Conservation (phyloP, 2,888 invertebrate genomes). For the Acrocyrtus sp. region DNA sequence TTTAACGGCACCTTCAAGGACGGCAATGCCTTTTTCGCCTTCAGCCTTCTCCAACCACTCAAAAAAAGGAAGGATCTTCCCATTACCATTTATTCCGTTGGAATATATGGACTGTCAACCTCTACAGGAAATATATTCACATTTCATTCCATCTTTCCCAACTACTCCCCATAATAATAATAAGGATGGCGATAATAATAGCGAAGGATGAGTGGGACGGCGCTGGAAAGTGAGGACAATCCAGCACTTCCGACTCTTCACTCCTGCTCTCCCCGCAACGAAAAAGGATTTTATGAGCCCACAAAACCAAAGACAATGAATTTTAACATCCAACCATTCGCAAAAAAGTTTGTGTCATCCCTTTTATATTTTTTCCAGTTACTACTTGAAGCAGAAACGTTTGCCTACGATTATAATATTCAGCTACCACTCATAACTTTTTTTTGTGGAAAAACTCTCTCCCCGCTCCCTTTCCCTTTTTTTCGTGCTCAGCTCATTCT, state of each 20-base stretch:
- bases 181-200: slow-evolving; percentile 21
- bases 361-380: too few species aligned
- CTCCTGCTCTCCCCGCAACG: slow-evolving; percentile 3
- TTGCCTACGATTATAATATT: too few species aligned
- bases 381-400: too few species aligned
- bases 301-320: slow-evolving; percentile 50
- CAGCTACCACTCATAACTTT: slow-evolving; percentile 33
- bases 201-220: too few species aligned
- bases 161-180: not conserved
- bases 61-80: slow-evolving; percentile 31
- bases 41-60: too few species aligned
- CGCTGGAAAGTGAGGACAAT: slow-evolving; percentile 27
- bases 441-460: too few species aligned
- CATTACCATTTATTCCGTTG: too few species aligned
- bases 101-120: too few species aligned
- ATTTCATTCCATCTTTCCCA: not conserved
- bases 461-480: slow-evolving; percentile 9
- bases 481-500: too few species aligned
- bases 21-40: too few species aligned
- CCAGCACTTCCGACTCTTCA: slow-evolving; percentile 24
- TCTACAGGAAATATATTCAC: slow-evolving; percentile 2
- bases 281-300: slow-evolving; percentile 41
- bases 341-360: slow-evolving; percentile 37
- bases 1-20: slow-evolving; percentile 41
- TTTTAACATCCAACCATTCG: slow-evolving; percentile 45